Percentiles rank a stretch among this genome's conserved stretches.
phyloP scores from a whole-genome alignment of 1,140 invertebrate species.

The Atta texana region DNA sequence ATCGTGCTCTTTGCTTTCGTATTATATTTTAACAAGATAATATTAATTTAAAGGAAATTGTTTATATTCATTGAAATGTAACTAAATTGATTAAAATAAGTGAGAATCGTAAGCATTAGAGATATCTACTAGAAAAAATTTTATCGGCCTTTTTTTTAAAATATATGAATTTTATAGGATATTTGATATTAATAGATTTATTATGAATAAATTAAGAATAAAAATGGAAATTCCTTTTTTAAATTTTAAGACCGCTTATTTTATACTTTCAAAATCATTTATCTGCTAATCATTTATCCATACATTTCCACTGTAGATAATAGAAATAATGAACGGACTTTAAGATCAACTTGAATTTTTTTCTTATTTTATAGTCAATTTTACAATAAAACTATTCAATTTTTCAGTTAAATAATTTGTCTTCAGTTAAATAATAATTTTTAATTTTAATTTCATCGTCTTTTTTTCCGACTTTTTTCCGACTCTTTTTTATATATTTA shows the following conservation, averaged over 20 bases:
- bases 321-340: background rate
- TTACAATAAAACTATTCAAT: background rate
- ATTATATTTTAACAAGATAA: slow-evolving; percentile 11
- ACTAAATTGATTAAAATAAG: too few species aligned
- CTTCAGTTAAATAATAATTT: background rate
- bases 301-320: background rate
- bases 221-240: background rate
- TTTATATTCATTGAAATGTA: background rate
- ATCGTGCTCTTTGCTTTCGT: background rate
- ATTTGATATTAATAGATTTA: background rate
- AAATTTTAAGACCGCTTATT: background rate
- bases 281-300: background rate
- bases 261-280: background rate
- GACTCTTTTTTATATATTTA: background rate
- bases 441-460: background rate
- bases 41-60: background rate
- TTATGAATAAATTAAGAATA: background rate
- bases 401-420: background rate
- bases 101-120: background rate
- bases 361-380: background rate
- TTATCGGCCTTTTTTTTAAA: background rate
- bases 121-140: too few species aligned
- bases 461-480: background rate
- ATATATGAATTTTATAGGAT: background rate
- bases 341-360: background rate